Base-by-base conservation (phyloP, 2,888 invertebrate species). In the Hylaea fasciaria region DNA sequence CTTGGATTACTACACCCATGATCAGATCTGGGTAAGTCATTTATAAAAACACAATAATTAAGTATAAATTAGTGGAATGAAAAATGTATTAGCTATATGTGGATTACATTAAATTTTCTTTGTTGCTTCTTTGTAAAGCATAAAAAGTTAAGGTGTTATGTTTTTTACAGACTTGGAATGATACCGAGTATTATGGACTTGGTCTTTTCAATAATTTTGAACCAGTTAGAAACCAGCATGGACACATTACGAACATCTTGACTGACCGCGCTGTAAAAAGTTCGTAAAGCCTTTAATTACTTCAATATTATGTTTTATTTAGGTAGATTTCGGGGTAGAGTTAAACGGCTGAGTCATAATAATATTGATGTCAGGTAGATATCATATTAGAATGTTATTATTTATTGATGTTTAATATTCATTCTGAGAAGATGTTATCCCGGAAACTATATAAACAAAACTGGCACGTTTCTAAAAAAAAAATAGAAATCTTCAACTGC, bases 1-100 rank as follows among this genome's bases (percentile, higher is more conserved):
- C 66, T 95, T 96, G 68, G 96, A 96, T 81, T 98, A 97, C 80
- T 96, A 92, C 76, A 94, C 95, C 66, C 81, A 81, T 64, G 95
- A 95, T 83, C 93, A 94, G 43, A 69, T 82, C 46, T 79, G 83
- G 81, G 83, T 84, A 62, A 61, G 73, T 68, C 43, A 29, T 39
- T 29, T 37, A 60, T 32, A 62, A 59, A 54, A 35, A 32, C 44
- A 52, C n/a, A n/a, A n/a, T n/a, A n/a, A n/a, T n/a, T n/a, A n/a
- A n/a, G 61, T 55, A 56, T 49, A 53, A 48, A 35, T 56, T 47
- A 60, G 53, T 64, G 40, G 16, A 17, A 43, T 53, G 51, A 51
- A 57, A 63, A 54, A 55, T 48, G 53, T 35, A 57, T 62, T 57
- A 57, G 32, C 50, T 53, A n/a, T 5, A 28, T 3, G 28, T n/a